Percentiles rank a stretch among this genome's conserved stretches.
Evolutionary conservation across 2,113 vertebrate species (phyloP).

Genomic region (Sterna hirundo): DNA sequence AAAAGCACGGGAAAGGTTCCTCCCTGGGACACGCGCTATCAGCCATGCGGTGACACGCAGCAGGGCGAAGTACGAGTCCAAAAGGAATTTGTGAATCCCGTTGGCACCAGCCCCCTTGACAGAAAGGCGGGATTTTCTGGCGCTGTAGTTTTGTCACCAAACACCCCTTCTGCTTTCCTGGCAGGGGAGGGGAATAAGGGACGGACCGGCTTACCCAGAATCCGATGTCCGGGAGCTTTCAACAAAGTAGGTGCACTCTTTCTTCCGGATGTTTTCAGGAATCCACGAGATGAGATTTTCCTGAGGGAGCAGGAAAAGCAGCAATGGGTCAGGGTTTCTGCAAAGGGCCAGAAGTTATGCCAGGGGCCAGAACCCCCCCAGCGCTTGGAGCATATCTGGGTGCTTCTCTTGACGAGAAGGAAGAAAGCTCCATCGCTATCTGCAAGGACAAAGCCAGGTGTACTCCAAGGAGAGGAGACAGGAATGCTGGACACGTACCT

Average conservation of each 20-base stretch:
- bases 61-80: not conserved
- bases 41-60: not conserved
- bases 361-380: not conserved
- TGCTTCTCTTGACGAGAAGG: not conserved
- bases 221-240: slow-evolving; percentile 70
- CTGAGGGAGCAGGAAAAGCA: slow-evolving; percentile 29
- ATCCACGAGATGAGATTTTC: slow-evolving; percentile 81
- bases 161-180: not conserved
- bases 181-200: too few relatives aligned
- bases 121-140: not conserved
- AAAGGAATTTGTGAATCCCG: not conserved
- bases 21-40: not conserved
- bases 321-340: not conserved
- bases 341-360: not conserved
- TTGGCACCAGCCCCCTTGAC: not conserved
- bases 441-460: not conserved
- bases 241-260: slow-evolving; percentile 84
- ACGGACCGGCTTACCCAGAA: slow-evolving; percentile 60
- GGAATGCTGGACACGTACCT: not conserved
- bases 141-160: not conserved
- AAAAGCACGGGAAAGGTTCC: not conserved
- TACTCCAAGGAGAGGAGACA: not conserved
- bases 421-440: accelerated
- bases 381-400: not conserved
- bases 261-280: slow-evolving; percentile 85